Evolutionary conservation across 2,888 invertebrate species (phyloP).

Genomic region (Spodoptera exigua): DNA sequence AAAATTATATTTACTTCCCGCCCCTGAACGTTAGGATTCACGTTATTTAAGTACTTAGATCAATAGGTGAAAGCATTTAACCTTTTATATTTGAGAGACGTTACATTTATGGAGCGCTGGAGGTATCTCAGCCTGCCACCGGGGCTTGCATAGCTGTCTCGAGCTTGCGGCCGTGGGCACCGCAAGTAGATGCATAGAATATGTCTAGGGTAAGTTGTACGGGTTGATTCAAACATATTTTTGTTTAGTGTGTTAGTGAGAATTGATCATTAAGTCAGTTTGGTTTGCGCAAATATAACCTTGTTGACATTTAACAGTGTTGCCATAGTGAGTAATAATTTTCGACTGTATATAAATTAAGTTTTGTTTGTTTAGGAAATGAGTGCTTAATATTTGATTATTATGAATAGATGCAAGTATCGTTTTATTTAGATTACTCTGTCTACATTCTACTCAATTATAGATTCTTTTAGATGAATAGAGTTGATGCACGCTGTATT

Average conservation of each 20-base stretch:
- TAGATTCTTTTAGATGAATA: constrained; percentile 70
- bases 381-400: constrained; percentile 79
- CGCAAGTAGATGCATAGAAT: constrained; percentile 60
- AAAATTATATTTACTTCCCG: constrained; percentile 88
- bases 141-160: constrained; percentile 58
- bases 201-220: constrained; percentile 68
- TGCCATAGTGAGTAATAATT: constrained; percentile 87
- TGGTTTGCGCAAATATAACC: constrained; percentile 81
- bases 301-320: constrained; percentile 88
- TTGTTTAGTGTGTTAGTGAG: constrained; percentile 82
- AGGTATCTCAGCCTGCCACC: constrained; percentile 64
- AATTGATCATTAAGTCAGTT: constrained; percentile 77
- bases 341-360: constrained; percentile 86
- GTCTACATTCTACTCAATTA: constrained; percentile 65
- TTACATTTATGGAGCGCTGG: constrained; percentile 74
- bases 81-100: constrained; percentile 84
- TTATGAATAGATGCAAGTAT: constrained; percentile 63
- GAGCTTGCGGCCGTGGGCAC: constrained; percentile 56
- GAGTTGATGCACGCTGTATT: constrained; percentile 75
- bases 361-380: constrained; percentile 82
- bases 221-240: constrained; percentile 69
- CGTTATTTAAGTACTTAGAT: constrained; percentile 84
- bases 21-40: constrained; percentile 81
- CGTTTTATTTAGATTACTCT: constrained; percentile 70
- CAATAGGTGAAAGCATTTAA: constrained; percentile 86